Conservation (phyloP, 1,140 invertebrate species). For the Pseudomyrmex flavicornis region DNA sequence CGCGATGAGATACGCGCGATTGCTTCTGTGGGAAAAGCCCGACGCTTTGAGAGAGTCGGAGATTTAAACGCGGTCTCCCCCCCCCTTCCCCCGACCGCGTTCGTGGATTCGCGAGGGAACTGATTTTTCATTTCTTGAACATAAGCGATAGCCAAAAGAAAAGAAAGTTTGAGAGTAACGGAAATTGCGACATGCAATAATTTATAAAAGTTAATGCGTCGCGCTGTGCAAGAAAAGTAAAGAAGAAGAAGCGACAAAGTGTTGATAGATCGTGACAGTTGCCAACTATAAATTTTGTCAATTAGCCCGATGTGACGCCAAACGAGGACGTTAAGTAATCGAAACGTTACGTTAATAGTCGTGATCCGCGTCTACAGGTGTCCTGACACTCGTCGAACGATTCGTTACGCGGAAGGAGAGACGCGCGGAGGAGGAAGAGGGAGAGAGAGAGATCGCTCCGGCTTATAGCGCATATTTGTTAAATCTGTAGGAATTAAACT, state of each 20-base stretch:
- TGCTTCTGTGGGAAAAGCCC: conserved; percentile 24
- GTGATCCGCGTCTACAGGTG: conserved; percentile 2
- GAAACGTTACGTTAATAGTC: conserved; percentile 30
- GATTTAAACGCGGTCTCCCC: conserved; percentile 8
- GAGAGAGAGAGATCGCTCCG: neutral
- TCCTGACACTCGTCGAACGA: conserved; percentile 13
- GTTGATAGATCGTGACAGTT: conserved; percentile 1
- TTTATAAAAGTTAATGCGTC: neutral
- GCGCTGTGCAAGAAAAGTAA: neutral
- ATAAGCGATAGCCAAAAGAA: too few species aligned
- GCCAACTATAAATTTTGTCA: conserved; percentile 27
- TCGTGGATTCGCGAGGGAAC: neutral
- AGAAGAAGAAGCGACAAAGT: neutral
- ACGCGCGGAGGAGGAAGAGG: too few species aligned
- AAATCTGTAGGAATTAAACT: conserved; percentile 33
- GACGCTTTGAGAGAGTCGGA: neutral
- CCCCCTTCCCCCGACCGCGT: neutral
- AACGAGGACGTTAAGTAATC: conserved; percentile 40
- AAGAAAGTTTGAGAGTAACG: neutral
- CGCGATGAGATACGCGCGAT: conserved; percentile 40
- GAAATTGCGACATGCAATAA: neutral
- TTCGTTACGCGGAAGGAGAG: conserved; percentile 21
- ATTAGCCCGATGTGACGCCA: conserved; percentile 19
- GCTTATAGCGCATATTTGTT: conserved; percentile 43
- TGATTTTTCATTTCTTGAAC: neutral